A percentile compares a stretch with the other conserved stretches of the same genome.
These are phyloP conservation scores for Brachyptera risi DNA, from an alignment of 2,888 invertebrate species.

Conservation along the genomic window DNA sequence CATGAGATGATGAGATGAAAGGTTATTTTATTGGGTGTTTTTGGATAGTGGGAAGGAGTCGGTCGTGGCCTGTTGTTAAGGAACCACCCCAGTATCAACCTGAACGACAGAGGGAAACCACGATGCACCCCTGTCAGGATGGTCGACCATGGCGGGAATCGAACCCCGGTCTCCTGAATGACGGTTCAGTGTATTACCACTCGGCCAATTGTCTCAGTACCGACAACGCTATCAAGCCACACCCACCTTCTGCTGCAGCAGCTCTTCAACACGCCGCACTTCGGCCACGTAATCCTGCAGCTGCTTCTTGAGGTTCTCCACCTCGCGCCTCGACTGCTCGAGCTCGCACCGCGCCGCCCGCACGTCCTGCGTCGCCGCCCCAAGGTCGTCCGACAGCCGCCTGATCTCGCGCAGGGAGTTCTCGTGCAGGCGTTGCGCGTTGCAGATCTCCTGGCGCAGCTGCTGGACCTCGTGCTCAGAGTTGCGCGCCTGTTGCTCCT, in stretches of 20 bases:
- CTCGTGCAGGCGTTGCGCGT: conserved; percentile 54
- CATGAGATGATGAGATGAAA: too few species aligned
- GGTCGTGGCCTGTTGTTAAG: too few species aligned
- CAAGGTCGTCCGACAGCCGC: conserved; percentile 68
- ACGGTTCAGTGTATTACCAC: too few species aligned
- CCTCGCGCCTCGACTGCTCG: conserved; percentile 64
- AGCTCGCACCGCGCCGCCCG: conserved; percentile 61
- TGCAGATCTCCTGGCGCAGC: conserved; percentile 56
- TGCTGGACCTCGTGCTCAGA: conserved; percentile 50
- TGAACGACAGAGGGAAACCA: too few species aligned
- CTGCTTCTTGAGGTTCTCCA: conserved; percentile 68
- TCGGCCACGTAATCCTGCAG: conserved; percentile 78
- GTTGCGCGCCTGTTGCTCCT: conserved; percentile 51
- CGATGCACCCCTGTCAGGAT: too few species aligned
- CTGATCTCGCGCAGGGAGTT: conserved; percentile 62
- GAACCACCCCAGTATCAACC: too few species aligned
- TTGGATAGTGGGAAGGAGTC: too few species aligned
- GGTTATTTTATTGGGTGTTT: too few species aligned
- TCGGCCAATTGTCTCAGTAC: too few species aligned
- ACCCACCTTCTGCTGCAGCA: conserved; percentile 62
- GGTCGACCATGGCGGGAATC: too few species aligned
- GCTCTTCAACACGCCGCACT: conserved; percentile 72
- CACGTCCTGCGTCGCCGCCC: conserved; percentile 58
- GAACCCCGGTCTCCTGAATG: too few species aligned
- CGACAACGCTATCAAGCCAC: too few species aligned